Evolutionary conservation across 2,888 invertebrate genomes (phyloP).

Genomic region (Achlya flavicornis): DNA sequence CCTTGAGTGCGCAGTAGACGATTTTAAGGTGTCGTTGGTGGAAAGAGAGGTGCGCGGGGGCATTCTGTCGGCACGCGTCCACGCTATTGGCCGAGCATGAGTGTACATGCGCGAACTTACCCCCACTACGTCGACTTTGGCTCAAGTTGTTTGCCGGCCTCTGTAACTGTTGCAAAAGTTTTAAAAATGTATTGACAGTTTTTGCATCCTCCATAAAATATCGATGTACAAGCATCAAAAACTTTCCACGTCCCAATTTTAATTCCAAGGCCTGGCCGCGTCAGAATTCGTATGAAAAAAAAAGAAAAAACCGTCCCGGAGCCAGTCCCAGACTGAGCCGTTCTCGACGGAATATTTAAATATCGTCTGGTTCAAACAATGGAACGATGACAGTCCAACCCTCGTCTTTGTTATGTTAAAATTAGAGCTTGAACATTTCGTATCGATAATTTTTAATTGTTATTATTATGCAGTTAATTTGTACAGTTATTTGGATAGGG

Average conservation of each 20-base stretch:
- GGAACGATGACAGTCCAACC: conserved; percentile 63
- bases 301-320: conserved; percentile 47
- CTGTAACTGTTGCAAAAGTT: no score
- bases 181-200: neutral
- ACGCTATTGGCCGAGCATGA: no score
- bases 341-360: conserved; percentile 71
- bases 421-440: conserved; percentile 51
- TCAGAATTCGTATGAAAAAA: conserved; percentile 58
- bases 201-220: neutral
- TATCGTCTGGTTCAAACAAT: conserved; percentile 78
- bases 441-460: conserved; percentile 19
- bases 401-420: conserved; percentile 74
- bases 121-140: no score
- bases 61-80: no score
- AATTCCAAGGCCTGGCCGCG: conserved; percentile 36
- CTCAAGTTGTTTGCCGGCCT: no score
- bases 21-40: no score
- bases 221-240: conserved; percentile 7
- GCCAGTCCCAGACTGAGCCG: conserved; percentile 57
- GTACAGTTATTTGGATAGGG: neutral
- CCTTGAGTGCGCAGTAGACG: no score
- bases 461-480: conserved; percentile 5
- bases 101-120: no score
- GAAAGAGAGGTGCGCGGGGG: no score
- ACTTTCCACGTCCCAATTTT: conserved; percentile 15